Conservation (phyloP, 2,113 vertebrate genomes). For the Mustela nigripes region DNA sequence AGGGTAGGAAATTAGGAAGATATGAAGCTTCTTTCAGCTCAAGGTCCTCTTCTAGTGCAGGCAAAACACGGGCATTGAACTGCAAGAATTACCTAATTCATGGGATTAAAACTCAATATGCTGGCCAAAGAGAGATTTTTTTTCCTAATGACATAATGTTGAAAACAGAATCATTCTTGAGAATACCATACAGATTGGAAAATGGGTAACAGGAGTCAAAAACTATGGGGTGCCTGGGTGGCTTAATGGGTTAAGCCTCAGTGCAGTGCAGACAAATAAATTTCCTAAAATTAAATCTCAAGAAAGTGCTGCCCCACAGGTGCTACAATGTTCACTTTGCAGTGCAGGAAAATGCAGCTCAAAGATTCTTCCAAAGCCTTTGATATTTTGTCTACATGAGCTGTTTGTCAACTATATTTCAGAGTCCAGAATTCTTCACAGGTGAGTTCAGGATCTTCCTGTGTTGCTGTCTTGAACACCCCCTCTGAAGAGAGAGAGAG, state of each 20-base stretch:
- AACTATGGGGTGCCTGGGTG: too few species aligned
- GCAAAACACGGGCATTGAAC: not conserved
- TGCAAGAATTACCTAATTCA: not conserved
- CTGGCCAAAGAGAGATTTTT: not conserved
- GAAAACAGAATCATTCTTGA: not conserved
- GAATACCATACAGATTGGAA: not conserved
- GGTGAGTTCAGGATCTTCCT: not conserved
- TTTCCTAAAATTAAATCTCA: not conserved
- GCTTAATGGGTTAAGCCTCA: too few species aligned
- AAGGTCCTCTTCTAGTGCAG: not conserved
- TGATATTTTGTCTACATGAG: not conserved
- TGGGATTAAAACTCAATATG: not conserved
- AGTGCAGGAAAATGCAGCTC: not conserved
- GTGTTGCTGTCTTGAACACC: not conserved
- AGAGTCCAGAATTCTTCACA: not conserved
- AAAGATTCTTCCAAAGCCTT: not conserved
- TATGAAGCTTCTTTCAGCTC: not conserved
- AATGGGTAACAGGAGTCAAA: not conserved
- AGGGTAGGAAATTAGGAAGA: not conserved
- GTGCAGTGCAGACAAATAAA: too few species aligned
- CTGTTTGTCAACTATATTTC: not conserved
- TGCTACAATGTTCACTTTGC: not conserved
- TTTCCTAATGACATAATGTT: not conserved
- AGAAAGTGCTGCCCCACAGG: not conserved
- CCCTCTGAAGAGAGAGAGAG: not conserved